Percentiles rank a stretch among this genome's conserved stretches.
phyloP scores from a whole-genome alignment of 2,888 invertebrate species.

The Stenotaenia linearis region DNA sequence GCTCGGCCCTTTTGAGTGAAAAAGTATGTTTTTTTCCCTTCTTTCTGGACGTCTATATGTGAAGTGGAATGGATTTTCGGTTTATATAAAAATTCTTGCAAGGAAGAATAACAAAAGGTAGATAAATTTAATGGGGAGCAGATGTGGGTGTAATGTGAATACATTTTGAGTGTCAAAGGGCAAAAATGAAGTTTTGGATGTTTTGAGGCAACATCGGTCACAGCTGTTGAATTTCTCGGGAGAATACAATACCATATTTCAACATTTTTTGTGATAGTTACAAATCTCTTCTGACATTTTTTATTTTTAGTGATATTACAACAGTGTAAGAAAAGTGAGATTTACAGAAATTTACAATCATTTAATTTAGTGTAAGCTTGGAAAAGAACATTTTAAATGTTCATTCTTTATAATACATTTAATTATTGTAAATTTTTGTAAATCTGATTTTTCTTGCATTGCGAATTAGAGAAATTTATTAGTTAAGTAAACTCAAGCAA shows the following conservation, averaged over 20 bases:
- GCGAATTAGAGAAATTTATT: no score
- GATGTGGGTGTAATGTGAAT: slow-evolving; percentile 2
- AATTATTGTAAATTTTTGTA: no score
- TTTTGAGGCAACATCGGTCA: background rate
- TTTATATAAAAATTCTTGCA: background rate
- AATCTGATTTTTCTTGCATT: no score
- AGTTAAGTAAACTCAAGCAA: no score
- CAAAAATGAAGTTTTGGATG: slow-evolving; percentile 16
- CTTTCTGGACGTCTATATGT: background rate
- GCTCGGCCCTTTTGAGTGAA: slow-evolving; percentile 1
- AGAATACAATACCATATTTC: background rate
- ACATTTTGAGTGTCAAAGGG: background rate
- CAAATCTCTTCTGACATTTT: background rate
- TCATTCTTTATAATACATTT: no score
- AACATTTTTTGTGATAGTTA: background rate
- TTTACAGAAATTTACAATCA: no score
- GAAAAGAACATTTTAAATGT: no score
- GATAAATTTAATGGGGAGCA: slow-evolving; percentile 6
- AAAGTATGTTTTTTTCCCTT: background rate
- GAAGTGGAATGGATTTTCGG: background rate
- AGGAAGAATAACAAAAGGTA: background rate
- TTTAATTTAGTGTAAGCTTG: no score
- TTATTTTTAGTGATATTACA: background rate
- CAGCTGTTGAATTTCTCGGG: background rate
- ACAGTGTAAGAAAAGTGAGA: no score